Percentiles rank a stretch among this genome's conserved stretches.
These are phyloP conservation scores for Saguinus midas DNA, from an alignment of 2,113 vertebrate genomes.

Conservation along the genomic window DNA sequence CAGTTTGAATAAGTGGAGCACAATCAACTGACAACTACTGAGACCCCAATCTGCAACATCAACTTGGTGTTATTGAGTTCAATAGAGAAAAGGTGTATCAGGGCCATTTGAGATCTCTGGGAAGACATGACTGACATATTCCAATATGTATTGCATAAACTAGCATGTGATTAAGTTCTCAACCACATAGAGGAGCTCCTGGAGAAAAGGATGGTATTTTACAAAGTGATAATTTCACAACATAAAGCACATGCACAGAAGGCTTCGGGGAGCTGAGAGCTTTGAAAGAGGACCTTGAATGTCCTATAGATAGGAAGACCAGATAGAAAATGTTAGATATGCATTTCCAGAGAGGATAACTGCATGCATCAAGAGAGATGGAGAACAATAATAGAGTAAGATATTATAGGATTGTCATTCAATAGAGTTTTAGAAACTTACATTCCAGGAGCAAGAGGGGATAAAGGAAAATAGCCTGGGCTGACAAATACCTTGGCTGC, in stretches of 20 bases:
- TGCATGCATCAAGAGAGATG: not conserved
- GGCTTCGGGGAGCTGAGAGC: conserved; percentile 21
- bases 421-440: conserved; percentile 53
- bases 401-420: conserved; percentile 36
- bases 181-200: not conserved
- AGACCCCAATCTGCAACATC: not conserved
- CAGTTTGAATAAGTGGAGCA: not conserved
- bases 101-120: not conserved
- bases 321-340: conserved; percentile 37
- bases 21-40: not conserved
- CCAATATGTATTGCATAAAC: not conserved
- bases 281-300: conserved; percentile 68
- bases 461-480: conserved; percentile 36
- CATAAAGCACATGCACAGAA: conserved; percentile 8
- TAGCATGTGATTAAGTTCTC: conserved; percentile 53
- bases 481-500: conserved; percentile 29
- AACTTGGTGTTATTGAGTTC: not conserved
- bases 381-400: not conserved
- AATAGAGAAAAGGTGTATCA: not conserved
- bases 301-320: conserved; percentile 52
- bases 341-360: conserved; percentile 44
- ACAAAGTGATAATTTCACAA: conserved; percentile 45
- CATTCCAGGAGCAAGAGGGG: conserved; percentile 1
- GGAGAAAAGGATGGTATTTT: conserved; percentile 2
- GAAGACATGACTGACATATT: conserved; percentile 30